A percentile compares a stretch with the other conserved stretches of the same genome.
Evolutionary conservation across 2,888 invertebrate genomes (phyloP).

Genomic region (Agriopis marginaria): DNA sequence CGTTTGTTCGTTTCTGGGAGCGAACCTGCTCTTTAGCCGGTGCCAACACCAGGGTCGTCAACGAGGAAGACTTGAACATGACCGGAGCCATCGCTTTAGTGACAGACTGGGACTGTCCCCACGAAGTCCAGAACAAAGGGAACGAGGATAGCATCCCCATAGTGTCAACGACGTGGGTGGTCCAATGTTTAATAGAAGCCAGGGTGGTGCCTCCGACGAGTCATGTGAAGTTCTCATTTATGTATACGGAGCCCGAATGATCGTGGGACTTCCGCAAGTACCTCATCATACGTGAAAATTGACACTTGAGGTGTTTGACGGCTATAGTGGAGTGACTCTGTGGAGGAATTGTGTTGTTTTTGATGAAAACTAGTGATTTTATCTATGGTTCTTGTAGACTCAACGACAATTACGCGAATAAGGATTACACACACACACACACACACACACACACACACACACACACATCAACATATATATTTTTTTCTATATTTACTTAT

Average conservation of each 20-base stretch:
- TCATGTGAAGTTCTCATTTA: slow-evolving; percentile 84
- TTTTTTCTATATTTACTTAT: too few species aligned
- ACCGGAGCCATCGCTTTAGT: slow-evolving; percentile 83
- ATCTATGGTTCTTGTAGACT: background rate
- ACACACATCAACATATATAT: too few species aligned
- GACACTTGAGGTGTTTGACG: slow-evolving; percentile 69
- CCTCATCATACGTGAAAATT: slow-evolving; percentile 82
- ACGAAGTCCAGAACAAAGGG: slow-evolving; percentile 84
- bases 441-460: too few species aligned
- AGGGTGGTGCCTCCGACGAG: slow-evolving; percentile 78
- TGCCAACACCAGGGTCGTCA: slow-evolving; percentile 78
- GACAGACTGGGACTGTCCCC: slow-evolving; percentile 88
- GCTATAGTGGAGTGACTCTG: slow-evolving; percentile 41
- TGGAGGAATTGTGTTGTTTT: slow-evolving; percentile 36
- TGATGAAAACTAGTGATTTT: background rate
- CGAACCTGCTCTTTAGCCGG: slow-evolving; percentile 87
- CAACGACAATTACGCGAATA: too few species aligned
- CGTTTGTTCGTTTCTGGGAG: slow-evolving; percentile 87
- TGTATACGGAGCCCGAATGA: slow-evolving; percentile 84
- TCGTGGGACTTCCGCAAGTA: slow-evolving; percentile 81
- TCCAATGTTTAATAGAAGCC: slow-evolving; percentile 89
- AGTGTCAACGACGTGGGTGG: slow-evolving; percentile 89
- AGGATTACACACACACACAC: too few species aligned
- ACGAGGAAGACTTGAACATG: slow-evolving; percentile 79
- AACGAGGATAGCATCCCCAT: slow-evolving; percentile 87